A percentile compares a stretch with the other conserved stretches of the same genome.
phyloP scores from a whole-genome alignment of 2,797 vertebrate genomes.

The Gallinago stenura region DNA sequence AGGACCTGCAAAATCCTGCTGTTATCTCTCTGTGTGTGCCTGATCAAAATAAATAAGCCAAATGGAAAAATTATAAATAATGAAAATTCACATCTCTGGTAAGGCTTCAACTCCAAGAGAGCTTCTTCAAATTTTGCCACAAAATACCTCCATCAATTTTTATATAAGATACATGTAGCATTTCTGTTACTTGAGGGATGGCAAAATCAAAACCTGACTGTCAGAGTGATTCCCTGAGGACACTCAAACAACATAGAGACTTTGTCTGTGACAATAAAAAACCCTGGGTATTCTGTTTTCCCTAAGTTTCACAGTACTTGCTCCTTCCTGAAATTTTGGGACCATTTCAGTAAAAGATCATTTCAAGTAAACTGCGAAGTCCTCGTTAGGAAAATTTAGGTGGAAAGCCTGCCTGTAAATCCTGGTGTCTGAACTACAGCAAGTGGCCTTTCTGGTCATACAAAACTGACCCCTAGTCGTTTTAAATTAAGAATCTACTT shows the following conservation, averaged over 20 bases:
- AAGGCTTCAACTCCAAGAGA: conserved; percentile 10
- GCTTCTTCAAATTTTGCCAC: conserved; percentile 36
- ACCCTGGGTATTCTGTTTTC: conserved; percentile 53
- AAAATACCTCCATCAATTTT: conserved; percentile 27
- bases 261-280: conserved; percentile 65
- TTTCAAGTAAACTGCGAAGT: not conserved
- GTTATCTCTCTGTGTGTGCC: not conserved
- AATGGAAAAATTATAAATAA: not conserved
- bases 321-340: not conserved
- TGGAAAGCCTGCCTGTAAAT: not conserved
- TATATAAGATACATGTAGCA: conserved; percentile 24
- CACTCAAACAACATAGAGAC: conserved; percentile 52
- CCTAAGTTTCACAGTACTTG: conserved; percentile 40
- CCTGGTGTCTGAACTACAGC: not conserved
- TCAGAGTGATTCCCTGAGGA: conserved; percentile 5
- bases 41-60: not conserved
- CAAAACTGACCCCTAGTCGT: not conserved
- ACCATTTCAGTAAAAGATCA: conserved; percentile 5
- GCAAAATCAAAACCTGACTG: conserved; percentile 70
- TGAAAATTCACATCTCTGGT: not conserved
- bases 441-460: not conserved
- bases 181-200: conserved; percentile 62
- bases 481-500: not conserved
- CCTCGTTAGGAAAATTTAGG: not conserved
- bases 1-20: not conserved